phyloP scores from a whole-genome alignment of 1,140 invertebrate species.

The Linepithema humile region DNA sequence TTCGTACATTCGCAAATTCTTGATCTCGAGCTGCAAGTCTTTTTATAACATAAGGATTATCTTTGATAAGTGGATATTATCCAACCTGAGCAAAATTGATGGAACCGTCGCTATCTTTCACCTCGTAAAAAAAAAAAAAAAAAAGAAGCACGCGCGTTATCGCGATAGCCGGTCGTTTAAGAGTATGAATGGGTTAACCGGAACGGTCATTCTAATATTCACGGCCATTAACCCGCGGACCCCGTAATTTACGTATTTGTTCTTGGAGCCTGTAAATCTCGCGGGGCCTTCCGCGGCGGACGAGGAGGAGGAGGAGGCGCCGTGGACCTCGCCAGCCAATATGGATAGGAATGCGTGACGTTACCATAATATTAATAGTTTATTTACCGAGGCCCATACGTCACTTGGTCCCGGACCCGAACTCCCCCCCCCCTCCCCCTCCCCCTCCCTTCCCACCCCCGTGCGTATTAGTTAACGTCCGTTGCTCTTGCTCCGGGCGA shows the following conservation, averaged over 20 bases:
- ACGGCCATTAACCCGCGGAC: conserved; percentile 78
- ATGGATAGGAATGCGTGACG: conserved; percentile 84
- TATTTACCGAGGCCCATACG: conserved; percentile 83
- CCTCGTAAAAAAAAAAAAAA: not conserved
- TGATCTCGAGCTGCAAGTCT: too few species aligned
- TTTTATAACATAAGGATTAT: too few species aligned
- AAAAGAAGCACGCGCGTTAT: not conserved
- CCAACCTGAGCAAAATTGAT: too few species aligned
- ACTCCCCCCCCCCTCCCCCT: too few species aligned
- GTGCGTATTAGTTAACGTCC: conserved; percentile 75
- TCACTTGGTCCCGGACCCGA: conserved; percentile 75
- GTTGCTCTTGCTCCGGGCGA: conserved; percentile 78
- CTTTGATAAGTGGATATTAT: too few species aligned
- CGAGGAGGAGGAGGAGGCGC: conserved; percentile 72
- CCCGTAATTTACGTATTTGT: conserved; percentile 84
- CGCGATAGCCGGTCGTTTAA: not conserved
- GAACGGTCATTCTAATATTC: conserved; percentile 65
- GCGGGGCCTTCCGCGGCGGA: conserved; percentile 53
- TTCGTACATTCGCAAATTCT: too few species aligned
- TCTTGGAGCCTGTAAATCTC: conserved; percentile 83
- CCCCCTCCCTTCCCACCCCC: too few species aligned
- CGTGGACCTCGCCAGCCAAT: conserved; percentile 78
- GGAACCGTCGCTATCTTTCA: too few species aligned
- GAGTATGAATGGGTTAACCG: conserved; percentile 54
- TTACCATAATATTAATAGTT: conserved; percentile 85